These are phyloP conservation scores for Tragelaphus strepsiceros DNA, from an alignment of 2,113 vertebrate species.

Conservation along the genomic window DNA sequence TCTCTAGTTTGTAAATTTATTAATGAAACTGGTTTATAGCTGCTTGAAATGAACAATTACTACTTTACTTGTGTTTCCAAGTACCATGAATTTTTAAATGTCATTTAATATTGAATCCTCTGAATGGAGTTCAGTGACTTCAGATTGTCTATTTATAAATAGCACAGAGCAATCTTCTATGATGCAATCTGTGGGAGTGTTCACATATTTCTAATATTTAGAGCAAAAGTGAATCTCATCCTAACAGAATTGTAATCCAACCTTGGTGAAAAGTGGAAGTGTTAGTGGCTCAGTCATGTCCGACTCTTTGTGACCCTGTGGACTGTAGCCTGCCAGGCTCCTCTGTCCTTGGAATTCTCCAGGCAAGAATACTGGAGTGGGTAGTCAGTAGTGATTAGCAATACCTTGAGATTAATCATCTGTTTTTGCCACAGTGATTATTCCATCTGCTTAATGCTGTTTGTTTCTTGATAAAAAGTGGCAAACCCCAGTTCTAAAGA, in stretches of 20 bases:
- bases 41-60: conserved; percentile 29
- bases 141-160: conserved; percentile 51
- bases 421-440: not conserved
- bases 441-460: not conserved
- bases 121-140: conserved; percentile 47
- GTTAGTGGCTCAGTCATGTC: not conserved
- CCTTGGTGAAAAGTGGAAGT: not conserved
- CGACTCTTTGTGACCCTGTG: not conserved
- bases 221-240: conserved; percentile 37
- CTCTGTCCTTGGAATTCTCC: not conserved
- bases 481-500: not conserved
- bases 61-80: conserved; percentile 39
- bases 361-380: not conserved
- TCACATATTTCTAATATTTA: conserved; percentile 39
- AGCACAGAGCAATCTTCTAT: not conserved
- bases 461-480: conserved; percentile 37
- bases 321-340: not conserved
- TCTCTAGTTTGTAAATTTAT: not conserved
- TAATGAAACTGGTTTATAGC: conserved; percentile 23
- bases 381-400: not conserved
- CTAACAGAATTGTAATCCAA: conserved; percentile 46
- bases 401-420: not conserved
- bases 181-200: conserved; percentile 31
- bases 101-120: conserved; percentile 38
- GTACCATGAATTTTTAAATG: conserved; percentile 34